Evolutionary conservation across 1,140 invertebrate genomes (phyloP).

Genomic region (Cyclargus thomasi): DNA sequence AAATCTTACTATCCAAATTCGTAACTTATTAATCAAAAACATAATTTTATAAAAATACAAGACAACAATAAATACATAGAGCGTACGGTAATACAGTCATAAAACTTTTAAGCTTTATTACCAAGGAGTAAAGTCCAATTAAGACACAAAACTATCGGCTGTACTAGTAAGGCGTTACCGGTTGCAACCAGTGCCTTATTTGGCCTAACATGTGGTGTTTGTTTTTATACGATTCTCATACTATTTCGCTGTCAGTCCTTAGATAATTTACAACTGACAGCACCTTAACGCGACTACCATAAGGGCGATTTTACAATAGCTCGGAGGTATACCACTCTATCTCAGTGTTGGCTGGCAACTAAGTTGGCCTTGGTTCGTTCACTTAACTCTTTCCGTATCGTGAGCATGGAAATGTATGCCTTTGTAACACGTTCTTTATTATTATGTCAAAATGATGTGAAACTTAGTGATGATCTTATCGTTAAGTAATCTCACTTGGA

Average conservation of each 20-base stretch:
- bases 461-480: background rate
- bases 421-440: conserved; percentile 6
- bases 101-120: background rate
- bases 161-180: background rate
- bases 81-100: no score
- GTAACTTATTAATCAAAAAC: no score
- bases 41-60: no score
- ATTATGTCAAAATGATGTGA: background rate
- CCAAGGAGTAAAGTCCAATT: background rate
- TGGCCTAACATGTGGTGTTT: background rate
- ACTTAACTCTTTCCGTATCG: conserved; percentile 63
- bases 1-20: no score
- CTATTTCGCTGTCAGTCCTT: background rate
- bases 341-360: background rate
- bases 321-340: background rate
- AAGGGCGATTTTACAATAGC: no score
- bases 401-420: conserved; percentile 39
- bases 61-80: no score
- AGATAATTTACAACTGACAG: background rate
- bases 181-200: background rate
- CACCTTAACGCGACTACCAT: no score
- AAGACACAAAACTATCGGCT: no score
- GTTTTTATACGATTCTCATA: background rate
- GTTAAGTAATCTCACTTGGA: no score
- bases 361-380: conserved; percentile 10